phyloP scores from a whole-genome alignment of 2,113 vertebrate species.

The Petaurus breviceps region DNA sequence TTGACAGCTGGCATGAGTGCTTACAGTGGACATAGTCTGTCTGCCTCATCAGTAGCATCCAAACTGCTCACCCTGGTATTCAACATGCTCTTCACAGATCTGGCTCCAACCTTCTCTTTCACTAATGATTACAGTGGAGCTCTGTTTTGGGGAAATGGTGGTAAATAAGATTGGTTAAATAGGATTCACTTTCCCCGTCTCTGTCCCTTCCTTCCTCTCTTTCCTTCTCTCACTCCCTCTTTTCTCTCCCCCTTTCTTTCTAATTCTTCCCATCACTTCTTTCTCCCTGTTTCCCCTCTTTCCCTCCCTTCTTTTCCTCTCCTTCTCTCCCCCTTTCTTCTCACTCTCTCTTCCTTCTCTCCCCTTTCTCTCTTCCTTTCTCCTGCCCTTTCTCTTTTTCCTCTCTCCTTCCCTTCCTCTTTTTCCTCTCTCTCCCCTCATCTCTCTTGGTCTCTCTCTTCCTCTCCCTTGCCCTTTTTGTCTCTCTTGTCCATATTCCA shows the following conservation, averaged over 20 bases:
- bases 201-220: too few species aligned
- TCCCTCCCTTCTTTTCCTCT: not conserved
- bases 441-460: not conserved
- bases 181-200: not conserved
- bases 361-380: rapidly evolving
- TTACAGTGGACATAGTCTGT: not conserved
- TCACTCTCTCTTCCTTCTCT: too few species aligned
- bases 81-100: not conserved
- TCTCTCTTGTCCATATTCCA: not conserved
- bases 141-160: not conserved
- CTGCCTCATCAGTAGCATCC: not conserved
- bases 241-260: too few species aligned
- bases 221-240: too few species aligned
- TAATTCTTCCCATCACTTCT: not conserved
- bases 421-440: not conserved
- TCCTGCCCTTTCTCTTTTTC: not conserved
- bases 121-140: not conserved
- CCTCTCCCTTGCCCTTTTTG: not conserved
- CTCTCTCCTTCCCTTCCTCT: not conserved
- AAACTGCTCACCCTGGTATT: not conserved
- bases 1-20: not conserved
- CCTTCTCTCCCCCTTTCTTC: too few species aligned
- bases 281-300: not conserved
- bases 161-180: not conserved
- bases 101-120: not conserved